Evolutionary conservation across 2,113 vertebrate genomes (phyloP), one percentile per base, ranked within the genome.

Genomic region (Toxotes chatareus): DNA sequence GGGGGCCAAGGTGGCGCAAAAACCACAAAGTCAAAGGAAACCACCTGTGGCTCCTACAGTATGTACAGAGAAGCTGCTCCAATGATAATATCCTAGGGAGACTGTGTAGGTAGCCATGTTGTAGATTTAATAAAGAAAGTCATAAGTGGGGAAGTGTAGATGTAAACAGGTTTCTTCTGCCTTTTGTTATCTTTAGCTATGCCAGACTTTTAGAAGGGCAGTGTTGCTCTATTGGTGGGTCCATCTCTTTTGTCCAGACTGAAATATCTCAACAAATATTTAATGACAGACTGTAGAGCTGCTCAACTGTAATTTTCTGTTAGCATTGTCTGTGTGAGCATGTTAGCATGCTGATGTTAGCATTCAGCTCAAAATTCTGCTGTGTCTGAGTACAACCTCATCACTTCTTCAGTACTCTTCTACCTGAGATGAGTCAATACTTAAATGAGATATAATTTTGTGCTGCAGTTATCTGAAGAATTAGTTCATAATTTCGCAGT

Each of bases 51-150:
- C 34, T 66, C 65, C 14, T 32, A 64, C 57, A 46, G 46, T 61
- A 46, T 69, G 40, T 57, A 10, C 42, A 32, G 70, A 57, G 53
- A 36, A 6, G 9, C 17, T 36, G 76, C 51, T 82, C 42, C 31
- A 73, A 31, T 14, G 55, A 84, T 60, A 82, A 81, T 59, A 87
- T 86, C 76, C 80, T 83, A 76, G 51, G 16, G 59, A 59, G 57
- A 46, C 46, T 19, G 40, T 42, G 46, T 51, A n/a, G 42, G 69
- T 7, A 34, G 55, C 6, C 27, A 11, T 21, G 13, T 7, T n/a
- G 34, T 27, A n/a, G 9, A 34, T 44, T 42, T 31, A 2, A n/a
- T 10, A 12, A 46, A 59, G 36, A 47, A 36, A 63, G n/a, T 17
- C 42, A 5, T 42, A 9, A 42, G 42, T 42, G 42, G 8, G 42